Conservation (phyloP, 2,113 vertebrate species). For the Colossoma macropomum region DNA sequence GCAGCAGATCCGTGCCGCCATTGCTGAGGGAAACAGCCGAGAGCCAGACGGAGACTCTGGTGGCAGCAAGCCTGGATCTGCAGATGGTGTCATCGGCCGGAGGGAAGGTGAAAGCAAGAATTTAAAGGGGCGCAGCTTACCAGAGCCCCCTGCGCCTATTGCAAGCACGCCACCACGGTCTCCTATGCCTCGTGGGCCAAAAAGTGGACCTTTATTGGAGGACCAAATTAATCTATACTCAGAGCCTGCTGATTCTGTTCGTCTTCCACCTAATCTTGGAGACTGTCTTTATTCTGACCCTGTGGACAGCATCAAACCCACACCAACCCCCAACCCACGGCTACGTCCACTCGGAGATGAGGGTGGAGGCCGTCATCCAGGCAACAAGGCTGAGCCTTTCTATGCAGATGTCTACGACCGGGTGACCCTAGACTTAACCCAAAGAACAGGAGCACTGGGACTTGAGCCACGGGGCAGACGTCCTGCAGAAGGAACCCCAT, state of each 20-base stretch:
- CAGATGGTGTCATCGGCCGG: constrained; percentile 74
- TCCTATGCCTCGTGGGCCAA: constrained; percentile 63
- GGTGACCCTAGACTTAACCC: constrained; percentile 70
- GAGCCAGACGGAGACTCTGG: constrained; percentile 77
- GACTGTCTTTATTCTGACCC: constrained; percentile 91
- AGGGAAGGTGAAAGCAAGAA: constrained; percentile 67
- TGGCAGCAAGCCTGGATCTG: constrained; percentile 76
- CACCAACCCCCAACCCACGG: constrained; percentile 62
- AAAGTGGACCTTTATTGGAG: constrained; percentile 34
- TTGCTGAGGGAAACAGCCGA: constrained; percentile 67
- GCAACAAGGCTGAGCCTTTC: constrained; percentile 52
- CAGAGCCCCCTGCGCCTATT: constrained; percentile 75
- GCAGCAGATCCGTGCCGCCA: constrained; percentile 69
- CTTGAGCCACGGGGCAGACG: constrained; percentile 61
- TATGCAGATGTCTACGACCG: constrained; percentile 81
- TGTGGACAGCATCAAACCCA: constrained; percentile 81
- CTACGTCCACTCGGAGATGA: constrained; percentile 69
- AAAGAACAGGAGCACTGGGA: constrained; percentile 59
- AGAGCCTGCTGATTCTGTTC: constrained; percentile 88
- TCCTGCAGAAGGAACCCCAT: not conserved
- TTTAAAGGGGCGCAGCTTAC: constrained; percentile 79
- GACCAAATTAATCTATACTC: constrained; percentile 81
- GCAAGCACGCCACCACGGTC: constrained; percentile 65
- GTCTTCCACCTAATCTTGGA: constrained; percentile 57
- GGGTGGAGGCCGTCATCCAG: constrained; percentile 40